phyloP scores from a whole-genome alignment of 2,797 vertebrate species.

The Benthosema pterotum region DNA sequence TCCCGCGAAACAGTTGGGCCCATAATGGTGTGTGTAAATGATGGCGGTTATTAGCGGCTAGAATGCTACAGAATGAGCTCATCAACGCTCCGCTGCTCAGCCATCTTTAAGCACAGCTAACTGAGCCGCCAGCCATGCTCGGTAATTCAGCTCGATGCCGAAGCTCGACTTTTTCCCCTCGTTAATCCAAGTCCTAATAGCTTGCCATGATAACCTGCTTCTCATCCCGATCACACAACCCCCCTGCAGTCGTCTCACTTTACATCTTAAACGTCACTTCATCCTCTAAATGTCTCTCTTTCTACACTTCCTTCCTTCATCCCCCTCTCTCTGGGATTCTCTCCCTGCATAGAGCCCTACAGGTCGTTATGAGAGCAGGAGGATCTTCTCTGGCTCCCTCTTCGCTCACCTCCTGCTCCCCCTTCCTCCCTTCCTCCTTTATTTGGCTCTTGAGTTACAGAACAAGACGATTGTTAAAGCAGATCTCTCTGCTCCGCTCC shows the following conservation, averaged over 20 bases:
- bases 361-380: too few relatives aligned
- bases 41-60: too few relatives aligned
- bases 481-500: constrained; percentile 45
- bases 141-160: constrained; percentile 55
- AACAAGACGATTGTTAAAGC: constrained; percentile 63
- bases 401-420: not conserved
- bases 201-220: constrained; percentile 45
- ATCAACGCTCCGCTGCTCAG: constrained; percentile 4
- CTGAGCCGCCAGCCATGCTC: constrained; percentile 41
- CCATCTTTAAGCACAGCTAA: constrained; percentile 28
- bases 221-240: constrained; percentile 20
- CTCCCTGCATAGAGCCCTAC: too few relatives aligned
- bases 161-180: constrained; percentile 42
- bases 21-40: too few relatives aligned
- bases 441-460: constrained; percentile 69
- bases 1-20: too few relatives aligned
- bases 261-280: constrained; percentile 39
- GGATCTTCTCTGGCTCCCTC: constrained; percentile 13
- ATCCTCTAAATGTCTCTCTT: constrained; percentile 27
- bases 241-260: constrained; percentile 11
- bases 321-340: not conserved
- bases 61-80: not conserved
- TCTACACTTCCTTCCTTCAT: not conserved
- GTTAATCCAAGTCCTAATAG: constrained; percentile 54
- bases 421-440: constrained; percentile 30